These are phyloP conservation scores for Scaptomyza flava DNA, from an alignment of 2,888 invertebrate genomes.

Conservation along the genomic window DNA sequence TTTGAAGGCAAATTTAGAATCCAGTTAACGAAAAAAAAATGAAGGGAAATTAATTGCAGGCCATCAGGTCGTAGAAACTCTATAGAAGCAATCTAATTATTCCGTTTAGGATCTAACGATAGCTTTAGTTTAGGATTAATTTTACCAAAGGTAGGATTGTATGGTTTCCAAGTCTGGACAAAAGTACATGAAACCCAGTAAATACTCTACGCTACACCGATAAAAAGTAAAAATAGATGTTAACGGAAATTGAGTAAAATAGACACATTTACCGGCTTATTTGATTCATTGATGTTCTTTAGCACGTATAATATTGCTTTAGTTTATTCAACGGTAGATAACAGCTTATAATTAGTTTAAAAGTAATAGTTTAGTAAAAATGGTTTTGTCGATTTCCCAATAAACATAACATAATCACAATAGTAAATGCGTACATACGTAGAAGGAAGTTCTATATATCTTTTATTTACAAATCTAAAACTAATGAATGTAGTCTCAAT, in stretches of 20 bases:
- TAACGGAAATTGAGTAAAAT: not conserved
- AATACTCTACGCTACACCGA: too few species aligned
- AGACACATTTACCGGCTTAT: not conserved
- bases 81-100: too few species aligned
- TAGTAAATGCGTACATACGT: constrained; percentile 50
- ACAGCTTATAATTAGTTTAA: constrained; percentile 48
- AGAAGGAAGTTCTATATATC: constrained; percentile 15
- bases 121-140: too few species aligned
- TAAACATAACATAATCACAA: constrained; percentile 50
- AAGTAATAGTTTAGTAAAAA: constrained; percentile 40
- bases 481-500: constrained; percentile 26
- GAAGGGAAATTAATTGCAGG: too few species aligned
- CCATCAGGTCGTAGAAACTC: too few species aligned
- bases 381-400: constrained; percentile 30
- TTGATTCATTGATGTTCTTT: constrained; percentile 12
- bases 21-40: too few species aligned
- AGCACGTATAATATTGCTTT: constrained; percentile 27
- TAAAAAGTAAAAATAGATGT: not conserved
- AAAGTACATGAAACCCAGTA: too few species aligned
- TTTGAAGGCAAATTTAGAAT: too few species aligned
- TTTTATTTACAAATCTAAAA: constrained; percentile 42
- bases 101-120: too few species aligned
- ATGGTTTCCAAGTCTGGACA: too few species aligned
- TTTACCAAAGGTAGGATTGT: too few species aligned
- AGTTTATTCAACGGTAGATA: constrained; percentile 50